Percentiles rank a stretch among this genome's conserved stretches.
phyloP scores from a whole-genome alignment of 2,888 invertebrate genomes.

The Habrosyne pyritoides region DNA sequence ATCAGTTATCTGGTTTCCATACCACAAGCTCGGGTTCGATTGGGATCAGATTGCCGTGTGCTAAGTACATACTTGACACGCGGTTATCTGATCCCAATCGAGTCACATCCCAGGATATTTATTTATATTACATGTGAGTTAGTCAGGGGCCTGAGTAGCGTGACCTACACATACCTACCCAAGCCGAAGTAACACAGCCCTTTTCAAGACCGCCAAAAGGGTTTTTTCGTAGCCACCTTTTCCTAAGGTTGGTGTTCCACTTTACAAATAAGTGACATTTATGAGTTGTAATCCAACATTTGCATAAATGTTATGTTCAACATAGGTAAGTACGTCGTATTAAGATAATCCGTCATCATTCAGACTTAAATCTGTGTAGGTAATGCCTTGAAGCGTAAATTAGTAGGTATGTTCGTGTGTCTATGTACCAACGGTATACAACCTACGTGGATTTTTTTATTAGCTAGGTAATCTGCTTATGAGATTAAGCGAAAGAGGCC shows the following conservation, averaged over 20 bases:
- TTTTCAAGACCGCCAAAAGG: background rate
- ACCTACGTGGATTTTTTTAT: slow-evolving; percentile 8
- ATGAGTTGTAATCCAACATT: slow-evolving; percentile 26
- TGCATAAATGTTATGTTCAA: slow-evolving; percentile 32
- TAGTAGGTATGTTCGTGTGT: slow-evolving; percentile 10
- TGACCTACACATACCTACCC: background rate
- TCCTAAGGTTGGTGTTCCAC: background rate
- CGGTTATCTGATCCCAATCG: too few species aligned
- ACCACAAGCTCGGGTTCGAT: too few species aligned
- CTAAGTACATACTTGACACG: too few species aligned
- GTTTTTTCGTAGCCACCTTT: background rate
- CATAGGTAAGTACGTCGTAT: slow-evolving; percentile 30
- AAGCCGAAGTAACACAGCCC: background rate
- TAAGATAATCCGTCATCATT: slow-evolving; percentile 41
- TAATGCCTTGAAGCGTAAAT: slow-evolving; percentile 6
- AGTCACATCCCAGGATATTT: too few species aligned
- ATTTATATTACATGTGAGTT: too few species aligned
- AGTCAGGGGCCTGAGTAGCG: background rate
- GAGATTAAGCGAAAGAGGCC: slow-evolving; percentile 3
- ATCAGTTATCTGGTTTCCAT: too few species aligned
- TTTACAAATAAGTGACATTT: background rate
- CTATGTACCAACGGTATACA: background rate
- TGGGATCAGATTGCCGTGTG: too few species aligned
- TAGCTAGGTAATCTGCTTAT: slow-evolving; percentile 8
- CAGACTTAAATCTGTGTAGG: slow-evolving; percentile 22